phyloP scores from a whole-genome alignment of 2,888 invertebrate species.

The Drosophila eohydei region DNA sequence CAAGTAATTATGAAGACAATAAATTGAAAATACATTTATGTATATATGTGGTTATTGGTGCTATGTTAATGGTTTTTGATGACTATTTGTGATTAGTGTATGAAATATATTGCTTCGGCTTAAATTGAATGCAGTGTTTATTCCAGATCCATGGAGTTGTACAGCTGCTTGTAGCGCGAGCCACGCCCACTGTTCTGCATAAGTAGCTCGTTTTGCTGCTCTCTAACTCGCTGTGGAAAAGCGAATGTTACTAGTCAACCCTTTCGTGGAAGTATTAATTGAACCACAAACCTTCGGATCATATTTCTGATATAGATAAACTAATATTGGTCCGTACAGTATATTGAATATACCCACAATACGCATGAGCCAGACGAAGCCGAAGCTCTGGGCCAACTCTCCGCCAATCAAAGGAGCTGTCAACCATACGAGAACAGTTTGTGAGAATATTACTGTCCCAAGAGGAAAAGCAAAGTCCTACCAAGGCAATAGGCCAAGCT shows the following conservation, averaged over 20 bases:
- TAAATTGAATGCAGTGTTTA: constrained; percentile 37
- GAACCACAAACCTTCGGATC: constrained; percentile 79
- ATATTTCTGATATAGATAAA: constrained; percentile 82
- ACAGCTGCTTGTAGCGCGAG: constrained; percentile 83
- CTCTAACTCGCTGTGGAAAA: constrained; percentile 64
- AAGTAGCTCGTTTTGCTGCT: constrained; percentile 82
- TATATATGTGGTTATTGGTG: background rate
- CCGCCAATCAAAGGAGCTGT: constrained; percentile 91
- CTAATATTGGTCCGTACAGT: constrained; percentile 88
- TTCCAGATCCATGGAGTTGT: constrained; percentile 83
- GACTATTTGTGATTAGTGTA: constrained; percentile 9
- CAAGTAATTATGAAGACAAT: background rate
- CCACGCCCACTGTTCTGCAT: constrained; percentile 75
- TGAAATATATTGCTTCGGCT: constrained; percentile 41
- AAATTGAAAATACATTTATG: constrained; percentile 6
- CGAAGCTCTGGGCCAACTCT: constrained; percentile 88
- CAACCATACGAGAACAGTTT: background rate
- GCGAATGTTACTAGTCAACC: background rate
- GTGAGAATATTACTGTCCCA: no score
- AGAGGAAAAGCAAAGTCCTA: constrained; percentile 72
- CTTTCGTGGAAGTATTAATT: background rate
- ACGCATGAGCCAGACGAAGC: constrained; percentile 91
- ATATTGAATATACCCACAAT: constrained; percentile 89
- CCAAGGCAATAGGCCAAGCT: constrained; percentile 92
- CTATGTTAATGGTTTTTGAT: background rate